Conservation (phyloP, 2,797 vertebrate species). For the Tympanoctomys barrerae region DNA sequence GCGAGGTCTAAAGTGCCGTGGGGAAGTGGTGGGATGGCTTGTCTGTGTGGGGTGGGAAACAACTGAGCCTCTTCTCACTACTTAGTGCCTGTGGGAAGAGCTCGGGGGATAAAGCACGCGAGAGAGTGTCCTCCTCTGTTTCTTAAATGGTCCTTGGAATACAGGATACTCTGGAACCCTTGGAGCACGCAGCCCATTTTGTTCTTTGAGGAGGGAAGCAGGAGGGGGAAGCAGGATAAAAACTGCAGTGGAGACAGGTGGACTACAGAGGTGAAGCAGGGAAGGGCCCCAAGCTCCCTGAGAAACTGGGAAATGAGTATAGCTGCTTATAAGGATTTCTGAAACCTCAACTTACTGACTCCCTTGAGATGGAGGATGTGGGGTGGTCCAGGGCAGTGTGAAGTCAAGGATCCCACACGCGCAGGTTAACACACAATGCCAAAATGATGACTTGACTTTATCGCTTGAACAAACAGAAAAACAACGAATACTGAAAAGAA, state of each 20-base stretch:
- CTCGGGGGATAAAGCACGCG: not conserved
- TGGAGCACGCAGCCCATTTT: not conserved
- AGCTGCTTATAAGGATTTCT: not conserved
- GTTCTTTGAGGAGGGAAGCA: not conserved
- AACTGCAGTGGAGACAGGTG: not conserved
- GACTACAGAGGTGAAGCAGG: not conserved
- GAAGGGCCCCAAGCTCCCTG: not conserved
- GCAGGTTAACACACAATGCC: not conserved
- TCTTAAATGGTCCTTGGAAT: not conserved
- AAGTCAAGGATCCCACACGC: not conserved
- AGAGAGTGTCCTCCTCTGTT: too few relatives aligned
- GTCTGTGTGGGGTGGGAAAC: not conserved
- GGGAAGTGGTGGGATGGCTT: not conserved
- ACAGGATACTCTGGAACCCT: not conserved
- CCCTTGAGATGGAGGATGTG: not conserved
- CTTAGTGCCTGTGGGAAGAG: not conserved
- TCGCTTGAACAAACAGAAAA: not conserved
- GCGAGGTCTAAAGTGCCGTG: fast-evolving
- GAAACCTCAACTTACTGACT: not conserved
- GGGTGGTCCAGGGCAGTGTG: too few relatives aligned
- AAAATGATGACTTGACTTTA: not conserved
- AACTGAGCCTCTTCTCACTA: not conserved
- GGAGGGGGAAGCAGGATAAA: not conserved
- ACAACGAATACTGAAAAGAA: not conserved
- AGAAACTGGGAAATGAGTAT: not conserved